Evolutionary conservation across 2,113 vertebrate genomes (phyloP).

Genomic region (Epinephelus cyanopodus): DNA sequence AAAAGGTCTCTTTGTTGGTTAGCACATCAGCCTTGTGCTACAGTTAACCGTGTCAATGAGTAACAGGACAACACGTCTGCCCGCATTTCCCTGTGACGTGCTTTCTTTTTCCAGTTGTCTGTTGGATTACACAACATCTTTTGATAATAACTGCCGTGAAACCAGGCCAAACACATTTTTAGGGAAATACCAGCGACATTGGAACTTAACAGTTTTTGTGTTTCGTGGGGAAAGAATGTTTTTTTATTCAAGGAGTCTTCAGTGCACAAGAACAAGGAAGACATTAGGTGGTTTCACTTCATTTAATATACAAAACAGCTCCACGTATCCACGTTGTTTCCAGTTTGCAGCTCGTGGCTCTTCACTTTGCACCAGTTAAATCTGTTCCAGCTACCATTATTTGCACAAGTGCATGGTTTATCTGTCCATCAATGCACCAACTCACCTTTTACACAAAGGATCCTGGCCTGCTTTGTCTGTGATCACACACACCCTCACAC

Average conservation of each 20-base stretch:
- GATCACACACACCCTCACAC: constrained; percentile 1
- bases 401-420: neutral
- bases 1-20: neutral
- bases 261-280: neutral
- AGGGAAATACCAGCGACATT: neutral
- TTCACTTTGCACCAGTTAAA: neutral
- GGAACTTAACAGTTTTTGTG: neutral
- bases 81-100: neutral
- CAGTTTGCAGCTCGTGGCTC: neutral
- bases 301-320: neutral
- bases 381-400: neutral
- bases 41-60: constrained; percentile 21
- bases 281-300: constrained; percentile 8
- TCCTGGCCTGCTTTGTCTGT: neutral
- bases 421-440: constrained; percentile 2
- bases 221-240: neutral
- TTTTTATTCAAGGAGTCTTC: neutral
- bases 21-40: neutral
- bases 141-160: neutral
- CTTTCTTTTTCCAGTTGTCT: constrained; percentile 40
- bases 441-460: constrained; percentile 21
- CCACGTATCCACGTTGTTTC: too few relatives aligned
- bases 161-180: constrained; percentile 2
- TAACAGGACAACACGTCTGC: neutral
- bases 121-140: neutral